phyloP scores from a whole-genome alignment of 2,113 vertebrate genomes.

The Strix uralensis region DNA sequence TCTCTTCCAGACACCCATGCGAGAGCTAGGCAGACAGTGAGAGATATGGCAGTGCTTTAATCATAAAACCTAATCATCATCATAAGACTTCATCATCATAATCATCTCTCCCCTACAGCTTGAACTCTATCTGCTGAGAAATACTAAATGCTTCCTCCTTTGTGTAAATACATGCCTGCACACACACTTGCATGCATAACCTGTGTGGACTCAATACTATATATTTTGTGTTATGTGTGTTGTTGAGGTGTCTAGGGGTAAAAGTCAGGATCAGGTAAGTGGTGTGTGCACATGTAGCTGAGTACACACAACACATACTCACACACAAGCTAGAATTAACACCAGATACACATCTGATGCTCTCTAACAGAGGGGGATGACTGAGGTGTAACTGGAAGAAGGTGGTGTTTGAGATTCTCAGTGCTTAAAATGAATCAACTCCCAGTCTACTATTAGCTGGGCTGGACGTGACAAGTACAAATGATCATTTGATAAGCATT shows the following conservation, averaged over 20 bases:
- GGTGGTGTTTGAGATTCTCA: not conserved
- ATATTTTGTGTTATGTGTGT: not conserved
- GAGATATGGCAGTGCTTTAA: conserved; percentile 14
- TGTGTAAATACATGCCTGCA: not conserved
- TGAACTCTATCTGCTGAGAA: conserved; percentile 26
- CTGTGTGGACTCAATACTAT: not conserved
- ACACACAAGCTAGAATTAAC: not conserved
- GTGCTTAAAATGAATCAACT: not conserved
- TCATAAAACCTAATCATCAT: conserved; percentile 32
- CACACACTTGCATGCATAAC: not conserved
- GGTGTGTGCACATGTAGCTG: not conserved
- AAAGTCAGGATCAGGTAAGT: not conserved
- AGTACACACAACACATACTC: not conserved
- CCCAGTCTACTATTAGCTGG: not conserved
- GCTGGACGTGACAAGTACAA: not conserved
- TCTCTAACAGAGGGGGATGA: not conserved
- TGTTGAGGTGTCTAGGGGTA: not conserved
- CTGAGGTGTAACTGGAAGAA: not conserved
- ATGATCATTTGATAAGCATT: not conserved
- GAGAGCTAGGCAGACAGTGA: not conserved
- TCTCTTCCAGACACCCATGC: not conserved
- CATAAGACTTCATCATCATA: conserved; percentile 39
- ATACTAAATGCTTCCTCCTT: not conserved
- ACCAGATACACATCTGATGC: accelerated
- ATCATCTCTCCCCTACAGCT: conserved; percentile 3